phyloP scores from a whole-genome alignment of 1,140 invertebrate genomes.

The Bacillus rossius region DNA sequence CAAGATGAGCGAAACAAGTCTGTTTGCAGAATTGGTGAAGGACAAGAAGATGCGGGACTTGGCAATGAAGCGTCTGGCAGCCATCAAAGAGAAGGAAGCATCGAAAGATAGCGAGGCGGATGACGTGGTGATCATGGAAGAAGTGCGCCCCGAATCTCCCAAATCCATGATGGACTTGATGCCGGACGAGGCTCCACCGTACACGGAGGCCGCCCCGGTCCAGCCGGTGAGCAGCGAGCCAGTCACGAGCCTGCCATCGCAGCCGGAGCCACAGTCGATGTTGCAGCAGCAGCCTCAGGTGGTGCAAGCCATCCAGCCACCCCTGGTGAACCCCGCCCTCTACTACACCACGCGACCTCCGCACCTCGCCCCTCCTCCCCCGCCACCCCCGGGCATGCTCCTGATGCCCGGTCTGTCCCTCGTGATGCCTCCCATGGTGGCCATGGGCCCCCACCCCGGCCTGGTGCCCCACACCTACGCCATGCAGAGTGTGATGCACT shows the following conservation, averaged over 20 bases:
- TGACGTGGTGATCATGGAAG: background rate
- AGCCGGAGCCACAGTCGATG: background rate
- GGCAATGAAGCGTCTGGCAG: conserved; percentile 61
- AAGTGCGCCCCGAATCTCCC: background rate
- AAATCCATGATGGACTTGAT: background rate
- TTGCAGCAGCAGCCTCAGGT: too few species aligned
- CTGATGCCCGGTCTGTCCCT: too few species aligned
- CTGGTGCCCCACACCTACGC: too few species aligned
- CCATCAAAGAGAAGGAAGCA: conserved; percentile 54
- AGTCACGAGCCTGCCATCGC: conserved; percentile 23
- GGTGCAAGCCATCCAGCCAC: background rate
- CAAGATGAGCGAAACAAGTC: conserved; percentile 76
- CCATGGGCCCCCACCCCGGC: too few species aligned
- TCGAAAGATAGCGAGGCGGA: conserved; percentile 39
- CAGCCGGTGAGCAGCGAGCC: background rate
- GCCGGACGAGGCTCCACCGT: background rate
- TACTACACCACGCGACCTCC: conserved; percentile 4
- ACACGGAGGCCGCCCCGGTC: background rate
- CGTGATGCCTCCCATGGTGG: too few species aligned
- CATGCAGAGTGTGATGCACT: too few species aligned
- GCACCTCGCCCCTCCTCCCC: background rate
- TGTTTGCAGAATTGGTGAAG: conserved; percentile 84
- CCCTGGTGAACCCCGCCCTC: background rate
- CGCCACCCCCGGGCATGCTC: background rate
- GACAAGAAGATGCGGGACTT: conserved; percentile 73